A percentile compares a stretch with the other conserved stretches of the same genome.
These are phyloP conservation scores for Eugnorisma glareosa DNA, from an alignment of 2,888 invertebrate genomes.

Conservation along the genomic window DNA sequence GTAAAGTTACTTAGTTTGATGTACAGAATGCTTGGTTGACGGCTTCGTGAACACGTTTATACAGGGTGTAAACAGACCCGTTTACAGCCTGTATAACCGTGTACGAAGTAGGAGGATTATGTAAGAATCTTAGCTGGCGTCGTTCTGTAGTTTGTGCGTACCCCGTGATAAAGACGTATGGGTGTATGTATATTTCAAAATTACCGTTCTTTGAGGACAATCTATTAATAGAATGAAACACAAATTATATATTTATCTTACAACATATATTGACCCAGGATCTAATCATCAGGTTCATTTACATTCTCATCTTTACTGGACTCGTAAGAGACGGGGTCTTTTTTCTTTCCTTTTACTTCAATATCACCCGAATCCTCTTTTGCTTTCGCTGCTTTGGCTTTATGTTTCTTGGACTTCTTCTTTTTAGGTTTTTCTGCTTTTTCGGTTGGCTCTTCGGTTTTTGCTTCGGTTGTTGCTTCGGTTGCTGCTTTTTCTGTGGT, in stretches of 20 bases:
- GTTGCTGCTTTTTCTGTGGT: conserved; percentile 46
- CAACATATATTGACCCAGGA: conserved; percentile 64
- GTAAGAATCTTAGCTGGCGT: not conserved
- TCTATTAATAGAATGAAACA: conserved; percentile 46
- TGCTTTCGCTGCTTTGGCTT: conserved; percentile 53
- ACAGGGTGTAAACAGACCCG: too few relatives aligned
- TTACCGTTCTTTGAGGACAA: not conserved
- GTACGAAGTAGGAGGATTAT: not conserved
- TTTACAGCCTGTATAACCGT: too few relatives aligned
- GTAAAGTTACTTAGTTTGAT: too few relatives aligned
- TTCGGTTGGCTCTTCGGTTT: conserved; percentile 60
- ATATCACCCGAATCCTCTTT: conserved; percentile 48
- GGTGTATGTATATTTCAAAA: not conserved
- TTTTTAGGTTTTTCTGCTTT: conserved; percentile 60
- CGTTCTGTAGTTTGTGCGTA: not conserved
- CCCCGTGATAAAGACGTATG: not conserved
- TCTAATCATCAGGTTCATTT: conserved; percentile 81
- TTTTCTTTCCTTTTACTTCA: conserved; percentile 47
- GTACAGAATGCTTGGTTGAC: too few relatives aligned
- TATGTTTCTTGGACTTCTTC: conserved; percentile 64
- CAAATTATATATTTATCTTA: conserved; percentile 31
- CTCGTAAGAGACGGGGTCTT: conserved; percentile 78
- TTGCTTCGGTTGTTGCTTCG: conserved; percentile 62
- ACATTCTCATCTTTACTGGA: conserved; percentile 86
- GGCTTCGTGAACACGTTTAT: too few relatives aligned